Base-by-base conservation (phyloP, 2,888 invertebrate species). In the Adelognathus sp. region DNA sequence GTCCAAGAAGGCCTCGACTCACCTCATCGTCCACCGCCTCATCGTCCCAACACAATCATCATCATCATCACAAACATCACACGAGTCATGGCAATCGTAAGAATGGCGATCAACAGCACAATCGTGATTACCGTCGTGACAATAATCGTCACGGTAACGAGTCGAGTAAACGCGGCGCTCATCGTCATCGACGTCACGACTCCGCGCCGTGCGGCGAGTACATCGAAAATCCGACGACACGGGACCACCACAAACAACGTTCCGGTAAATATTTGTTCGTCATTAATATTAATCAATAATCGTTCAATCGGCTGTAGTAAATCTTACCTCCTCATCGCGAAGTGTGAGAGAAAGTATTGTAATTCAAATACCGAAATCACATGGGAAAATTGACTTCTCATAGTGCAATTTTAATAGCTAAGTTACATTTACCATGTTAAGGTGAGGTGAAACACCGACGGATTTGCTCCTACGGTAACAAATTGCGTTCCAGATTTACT, bases 1-100 rank as follows among this genome's bases (percentile, higher is more conserved):
- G 92, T 84, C 92, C 92, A 1, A 91, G 91, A 46, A 89, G 92
- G 69, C 88, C 92, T 29, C 86, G 92, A 73, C 86, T 92, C 29
- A 91, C 92, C 50, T 92, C 92, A 36, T 91, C 91, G 6, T 92
- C 92, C 63, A 92, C 92, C 54, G 88, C 88, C 69, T 90, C 91
- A 67, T 92, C 92, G 11, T 91, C 92, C n/a, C 89, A 91, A 50
- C 87, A 87, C 7, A 87, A 86, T 16, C 85, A 88, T 61, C 86
- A 86, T 33, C 88, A 88, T 58, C 87, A 86, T 66, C 86, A 87
- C 39, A 86, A 86, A 54, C 89, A 88, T 70, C 87, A 87, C 36
- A 50, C 18, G 11, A 24, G 24, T 4, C 50, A 24, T 21, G 11
- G 21, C 11, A 50, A 50, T 9, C 61, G 54, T 2, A 83, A 84